Evolutionary conservation across 2,113 vertebrate species (phyloP).

Genomic region (Mohoua ochrocephala): DNA sequence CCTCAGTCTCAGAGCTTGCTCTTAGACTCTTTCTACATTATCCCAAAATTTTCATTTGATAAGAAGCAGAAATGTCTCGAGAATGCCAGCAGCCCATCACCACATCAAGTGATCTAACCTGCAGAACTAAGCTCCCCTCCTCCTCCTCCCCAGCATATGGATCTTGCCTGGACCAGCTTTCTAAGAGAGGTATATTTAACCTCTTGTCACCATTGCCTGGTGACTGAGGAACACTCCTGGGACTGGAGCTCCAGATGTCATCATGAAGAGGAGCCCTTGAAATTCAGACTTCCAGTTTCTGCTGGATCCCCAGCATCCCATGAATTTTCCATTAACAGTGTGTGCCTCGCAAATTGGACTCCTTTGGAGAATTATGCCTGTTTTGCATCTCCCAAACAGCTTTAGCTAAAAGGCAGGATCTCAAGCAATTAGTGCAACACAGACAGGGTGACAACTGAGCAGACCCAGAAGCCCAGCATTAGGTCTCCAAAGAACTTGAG

Average conservation of each 20-base stretch:
- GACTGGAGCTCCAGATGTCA: background rate
- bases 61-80: background rate
- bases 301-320: background rate
- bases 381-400: slow-evolving; percentile 5
- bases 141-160: background rate
- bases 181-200: background rate
- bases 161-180: background rate
- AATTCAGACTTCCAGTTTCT: background rate
- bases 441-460: slow-evolving; percentile 37
- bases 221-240: background rate
- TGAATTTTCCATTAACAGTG: background rate
- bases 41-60: background rate
- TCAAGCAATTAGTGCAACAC: background rate
- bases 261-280: background rate
- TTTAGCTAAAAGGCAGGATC: background rate
- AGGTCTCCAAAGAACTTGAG: background rate
- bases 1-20: background rate
- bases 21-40: background rate
- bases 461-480: slow-evolving; percentile 10
- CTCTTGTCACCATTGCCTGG: background rate
- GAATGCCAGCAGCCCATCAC: background rate
- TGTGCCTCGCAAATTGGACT: background rate
- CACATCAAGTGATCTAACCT: background rate
- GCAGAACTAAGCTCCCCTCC: background rate
- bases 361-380: background rate